A percentile compares a stretch with the other conserved stretches of the same genome.
Conservation (phyloP, 2,113 vertebrate species). For the Odobenus rosmarus region DNA sequence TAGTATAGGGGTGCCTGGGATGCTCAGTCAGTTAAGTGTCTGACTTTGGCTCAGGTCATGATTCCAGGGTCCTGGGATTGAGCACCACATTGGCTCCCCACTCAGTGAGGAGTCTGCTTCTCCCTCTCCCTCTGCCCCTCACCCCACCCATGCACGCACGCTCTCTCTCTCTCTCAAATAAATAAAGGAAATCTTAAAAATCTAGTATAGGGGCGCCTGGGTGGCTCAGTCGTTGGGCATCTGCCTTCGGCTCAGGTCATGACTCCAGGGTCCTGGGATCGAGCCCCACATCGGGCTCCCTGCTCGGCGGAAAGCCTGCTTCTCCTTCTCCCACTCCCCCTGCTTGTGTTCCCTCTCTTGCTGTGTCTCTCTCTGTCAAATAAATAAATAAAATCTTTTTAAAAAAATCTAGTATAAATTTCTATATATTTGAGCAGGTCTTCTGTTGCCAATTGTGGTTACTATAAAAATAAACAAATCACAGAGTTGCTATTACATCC, state of each 20-base stretch:
- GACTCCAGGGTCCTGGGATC: too few species aligned
- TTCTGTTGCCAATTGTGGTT: background rate
- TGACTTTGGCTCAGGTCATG: background rate
- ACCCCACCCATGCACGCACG: background rate
- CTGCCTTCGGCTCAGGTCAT: too few species aligned
- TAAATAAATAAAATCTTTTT: background rate
- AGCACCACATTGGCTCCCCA: background rate
- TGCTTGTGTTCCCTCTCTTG: background rate
- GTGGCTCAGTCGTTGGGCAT: too few species aligned
- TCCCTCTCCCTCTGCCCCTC: background rate
- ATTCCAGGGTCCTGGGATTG: background rate
- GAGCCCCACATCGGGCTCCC: too few species aligned
- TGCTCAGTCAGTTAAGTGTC: background rate
- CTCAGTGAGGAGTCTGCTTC: background rate
- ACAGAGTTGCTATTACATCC: background rate
- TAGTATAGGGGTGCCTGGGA: background rate
- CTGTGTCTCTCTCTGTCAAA: background rate
- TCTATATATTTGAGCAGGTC: background rate
- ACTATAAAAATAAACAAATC: slow-evolving; percentile 44
- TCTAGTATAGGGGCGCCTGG: background rate
- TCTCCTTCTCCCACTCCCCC: too few species aligned
- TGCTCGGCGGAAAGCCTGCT: too few species aligned
- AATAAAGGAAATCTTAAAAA: background rate
- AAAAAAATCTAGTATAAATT: background rate
- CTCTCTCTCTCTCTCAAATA: background rate